Conservation (phyloP, 2,797 vertebrate genomes). For the Chrosomus eos region DNA sequence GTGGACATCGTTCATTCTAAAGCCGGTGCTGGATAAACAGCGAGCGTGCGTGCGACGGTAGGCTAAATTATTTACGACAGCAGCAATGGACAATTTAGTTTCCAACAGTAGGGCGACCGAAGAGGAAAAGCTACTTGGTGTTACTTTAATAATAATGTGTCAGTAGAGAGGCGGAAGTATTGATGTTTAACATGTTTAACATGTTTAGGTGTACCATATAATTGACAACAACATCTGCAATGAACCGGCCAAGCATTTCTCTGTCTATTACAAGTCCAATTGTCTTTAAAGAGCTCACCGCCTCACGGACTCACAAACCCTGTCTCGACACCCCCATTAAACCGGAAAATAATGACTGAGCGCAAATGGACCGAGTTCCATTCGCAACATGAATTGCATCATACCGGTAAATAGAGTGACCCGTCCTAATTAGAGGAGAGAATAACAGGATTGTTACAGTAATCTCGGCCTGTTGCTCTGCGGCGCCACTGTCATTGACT, state of each 20-base stretch:
- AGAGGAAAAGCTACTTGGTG: no score
- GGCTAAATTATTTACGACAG: no score
- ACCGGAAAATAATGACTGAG: constrained; percentile 49
- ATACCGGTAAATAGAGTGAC: constrained; percentile 42
- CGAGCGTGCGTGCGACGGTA: no score
- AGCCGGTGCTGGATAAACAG: no score
- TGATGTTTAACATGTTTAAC: constrained; percentile 30
- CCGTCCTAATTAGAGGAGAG: constrained; percentile 29
- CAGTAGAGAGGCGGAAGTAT: not conserved
- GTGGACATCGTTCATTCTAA: no score
- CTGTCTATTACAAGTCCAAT: constrained; percentile 47
- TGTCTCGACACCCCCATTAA: constrained; percentile 40
- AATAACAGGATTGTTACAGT: constrained; percentile 34
- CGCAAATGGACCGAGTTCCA: constrained; percentile 33
- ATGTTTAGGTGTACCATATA: constrained; percentile 14
- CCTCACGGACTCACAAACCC: not conserved
- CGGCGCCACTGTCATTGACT: constrained; percentile 36
- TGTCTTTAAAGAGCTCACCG: constrained; percentile 40
- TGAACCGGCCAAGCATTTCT: constrained; percentile 27
- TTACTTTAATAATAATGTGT: not conserved
- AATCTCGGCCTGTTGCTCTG: constrained; percentile 44
- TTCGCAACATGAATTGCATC: constrained; percentile 42
- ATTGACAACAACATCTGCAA: constrained; percentile 31
- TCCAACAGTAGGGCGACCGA: no score
- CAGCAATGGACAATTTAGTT: no score